Percentiles rank a stretch among this genome's conserved stretches.
Evolutionary conservation across 64 coral and sea anemone genomes (phyloP).

Genomic region (Hydrozoanthus tunicans): DNA sequence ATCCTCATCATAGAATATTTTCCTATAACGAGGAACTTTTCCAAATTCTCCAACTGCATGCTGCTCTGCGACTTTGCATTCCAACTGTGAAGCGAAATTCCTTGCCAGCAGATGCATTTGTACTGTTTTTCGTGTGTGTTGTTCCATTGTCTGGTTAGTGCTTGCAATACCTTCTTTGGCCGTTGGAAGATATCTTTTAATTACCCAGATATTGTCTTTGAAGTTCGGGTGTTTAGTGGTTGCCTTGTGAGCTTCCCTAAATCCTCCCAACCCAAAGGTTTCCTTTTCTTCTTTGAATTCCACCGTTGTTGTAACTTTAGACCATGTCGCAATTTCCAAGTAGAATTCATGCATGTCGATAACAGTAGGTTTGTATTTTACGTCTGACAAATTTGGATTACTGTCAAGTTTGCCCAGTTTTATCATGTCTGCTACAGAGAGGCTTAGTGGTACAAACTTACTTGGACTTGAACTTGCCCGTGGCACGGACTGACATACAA

Average conservation of each 20-base stretch:
- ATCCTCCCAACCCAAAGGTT: constrained; percentile 62
- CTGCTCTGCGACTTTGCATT: constrained; percentile 46
- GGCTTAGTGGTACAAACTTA: constrained; percentile 57
- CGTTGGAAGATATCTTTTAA: constrained; percentile 47
- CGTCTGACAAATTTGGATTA: constrained; percentile 27
- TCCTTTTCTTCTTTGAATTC: constrained; percentile 66
- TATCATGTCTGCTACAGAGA: constrained; percentile 53
- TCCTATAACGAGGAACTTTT: constrained; percentile 59
- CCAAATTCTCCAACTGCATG: constrained; percentile 63
- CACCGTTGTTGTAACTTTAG: constrained; percentile 51
- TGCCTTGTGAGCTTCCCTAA: constrained; percentile 66
- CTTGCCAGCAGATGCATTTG: constrained; percentile 68
- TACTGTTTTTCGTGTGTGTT: constrained; percentile 62
- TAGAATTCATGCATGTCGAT: constrained; percentile 66
- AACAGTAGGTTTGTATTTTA: constrained; percentile 53
- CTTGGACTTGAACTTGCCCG: constrained; percentile 50
- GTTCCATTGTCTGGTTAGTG: constrained; percentile 53
- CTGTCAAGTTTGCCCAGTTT: constrained; percentile 67
- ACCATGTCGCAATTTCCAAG: constrained; percentile 54
- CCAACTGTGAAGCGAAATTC: constrained; percentile 71
- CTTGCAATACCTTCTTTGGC: constrained; percentile 48
- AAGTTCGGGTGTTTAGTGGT: constrained; percentile 46
- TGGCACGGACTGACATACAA: constrained; percentile 1
- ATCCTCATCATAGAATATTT: constrained; percentile 56
- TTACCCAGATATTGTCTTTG: constrained; percentile 50